Evolutionary conservation across 2,797 vertebrate genomes (phyloP).

Genomic region (Eupleurogrammus muticus): DNA sequence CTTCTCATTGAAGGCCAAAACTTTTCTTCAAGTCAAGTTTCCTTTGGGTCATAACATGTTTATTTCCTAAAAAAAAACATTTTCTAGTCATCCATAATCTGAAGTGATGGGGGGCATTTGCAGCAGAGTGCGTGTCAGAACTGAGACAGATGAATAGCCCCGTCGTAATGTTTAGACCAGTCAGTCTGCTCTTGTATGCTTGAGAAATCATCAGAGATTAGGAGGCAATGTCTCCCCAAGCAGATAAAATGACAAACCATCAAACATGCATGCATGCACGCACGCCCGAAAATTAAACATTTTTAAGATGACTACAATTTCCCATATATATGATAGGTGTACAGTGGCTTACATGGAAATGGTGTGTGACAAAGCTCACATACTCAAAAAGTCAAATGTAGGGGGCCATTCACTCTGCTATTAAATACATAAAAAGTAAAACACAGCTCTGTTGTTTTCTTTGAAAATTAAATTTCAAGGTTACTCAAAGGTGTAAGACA

Average conservation of each 20-base stretch:
- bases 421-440: conserved; percentile 2
- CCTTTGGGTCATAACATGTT: conserved; percentile 48
- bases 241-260: conserved; percentile 49
- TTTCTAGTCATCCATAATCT: conserved; percentile 39
- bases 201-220: conserved; percentile 49
- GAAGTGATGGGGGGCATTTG: conserved; percentile 32
- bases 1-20: conserved; percentile 17
- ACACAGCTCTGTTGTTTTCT: background rate
- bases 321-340: background rate
- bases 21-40: conserved; percentile 27
- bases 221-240: conserved; percentile 39
- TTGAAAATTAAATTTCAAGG: background rate
- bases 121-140: conserved; percentile 37
- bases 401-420: background rate
- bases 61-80: conserved; percentile 39
- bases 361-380: background rate
- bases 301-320: conserved; percentile 1
- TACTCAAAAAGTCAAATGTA: conserved; percentile 5
- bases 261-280: background rate
- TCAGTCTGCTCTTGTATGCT: conserved; percentile 44
- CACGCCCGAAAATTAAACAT: conserved; percentile 3
- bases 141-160: conserved; percentile 46
- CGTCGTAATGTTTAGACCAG: conserved; percentile 45
- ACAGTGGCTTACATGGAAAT: conserved; percentile 11
- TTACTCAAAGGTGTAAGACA: background rate